Evolutionary conservation across 2,888 invertebrate genomes (phyloP).

Genomic region (Hetaerina titia): DNA sequence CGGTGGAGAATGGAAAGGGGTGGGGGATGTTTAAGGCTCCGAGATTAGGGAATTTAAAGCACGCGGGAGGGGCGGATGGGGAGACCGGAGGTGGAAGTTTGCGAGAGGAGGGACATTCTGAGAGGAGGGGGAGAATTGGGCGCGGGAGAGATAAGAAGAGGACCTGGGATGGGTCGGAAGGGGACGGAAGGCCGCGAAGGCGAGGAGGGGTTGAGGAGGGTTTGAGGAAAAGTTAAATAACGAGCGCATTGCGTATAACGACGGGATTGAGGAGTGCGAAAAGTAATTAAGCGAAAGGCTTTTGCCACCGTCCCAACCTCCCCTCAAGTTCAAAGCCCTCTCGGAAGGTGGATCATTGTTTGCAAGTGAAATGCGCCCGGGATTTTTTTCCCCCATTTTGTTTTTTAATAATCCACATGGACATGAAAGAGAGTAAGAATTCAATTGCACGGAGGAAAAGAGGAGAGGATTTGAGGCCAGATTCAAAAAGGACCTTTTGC

Average conservation of each 20-base stretch:
- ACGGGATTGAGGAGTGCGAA: neutral
- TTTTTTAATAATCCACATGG: neutral
- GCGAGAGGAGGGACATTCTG: constrained; percentile 68
- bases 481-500: neutral
- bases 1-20: neutral
- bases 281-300: neutral
- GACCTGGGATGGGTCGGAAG: neutral
- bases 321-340: neutral
- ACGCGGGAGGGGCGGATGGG: constrained; percentile 68
- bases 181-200: neutral
- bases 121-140: neutral
- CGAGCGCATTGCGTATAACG: neutral
- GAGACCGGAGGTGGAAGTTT: constrained; percentile 70
- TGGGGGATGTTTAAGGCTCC: neutral
- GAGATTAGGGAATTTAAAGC: constrained; percentile 47
- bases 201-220: neutral
- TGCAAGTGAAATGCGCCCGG: neutral
- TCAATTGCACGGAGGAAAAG: no score
- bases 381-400: neutral
- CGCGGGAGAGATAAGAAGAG: neutral
- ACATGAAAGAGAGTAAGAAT: neutral
- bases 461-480: neutral
- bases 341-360: no score
- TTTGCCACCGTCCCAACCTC: neutral
- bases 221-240: neutral